These are phyloP conservation scores for Mycteria americana DNA, from an alignment of 2,797 vertebrate species.

Conservation along the genomic window DNA sequence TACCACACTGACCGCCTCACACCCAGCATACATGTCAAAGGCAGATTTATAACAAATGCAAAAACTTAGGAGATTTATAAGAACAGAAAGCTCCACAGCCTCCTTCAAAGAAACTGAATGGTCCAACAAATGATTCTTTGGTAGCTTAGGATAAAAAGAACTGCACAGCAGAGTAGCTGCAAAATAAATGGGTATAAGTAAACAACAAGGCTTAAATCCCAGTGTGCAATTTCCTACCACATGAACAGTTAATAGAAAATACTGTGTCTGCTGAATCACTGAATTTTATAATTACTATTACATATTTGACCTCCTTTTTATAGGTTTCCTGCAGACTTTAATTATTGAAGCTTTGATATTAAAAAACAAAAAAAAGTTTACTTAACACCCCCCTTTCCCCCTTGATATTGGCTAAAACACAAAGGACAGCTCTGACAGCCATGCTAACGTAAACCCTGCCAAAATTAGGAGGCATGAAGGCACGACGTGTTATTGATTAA, in stretches of 20 bases:
- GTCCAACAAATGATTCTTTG: background rate
- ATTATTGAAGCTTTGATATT: conserved; percentile 16
- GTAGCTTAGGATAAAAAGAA: background rate
- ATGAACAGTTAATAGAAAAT: conserved; percentile 13
- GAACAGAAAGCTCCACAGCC: background rate
- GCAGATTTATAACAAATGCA: background rate
- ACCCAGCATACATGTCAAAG: background rate
- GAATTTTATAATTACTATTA: conserved; percentile 22
- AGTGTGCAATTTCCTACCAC: background rate
- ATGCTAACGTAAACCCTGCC: background rate
- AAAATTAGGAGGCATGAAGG: conserved; percentile 30
- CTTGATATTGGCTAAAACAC: background rate
- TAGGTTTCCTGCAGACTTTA: conserved; percentile 26
- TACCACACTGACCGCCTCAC: background rate
- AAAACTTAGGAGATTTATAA: background rate
- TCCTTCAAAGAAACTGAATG: background rate
- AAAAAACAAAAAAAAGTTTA: background rate
- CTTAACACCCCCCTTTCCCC: background rate
- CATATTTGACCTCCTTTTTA: conserved; percentile 22
- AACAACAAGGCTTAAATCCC: background rate
- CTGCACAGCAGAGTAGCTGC: background rate
- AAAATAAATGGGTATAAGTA: conserved; percentile 1
- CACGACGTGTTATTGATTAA: conserved; percentile 6
- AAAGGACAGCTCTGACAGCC: conserved; percentile 10
- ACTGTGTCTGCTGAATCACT: background rate